Percentiles rank a stretch among this genome's conserved stretches.
Conservation (phyloP, 2,888 invertebrate species). For the Isotomurus palustris region DNA sequence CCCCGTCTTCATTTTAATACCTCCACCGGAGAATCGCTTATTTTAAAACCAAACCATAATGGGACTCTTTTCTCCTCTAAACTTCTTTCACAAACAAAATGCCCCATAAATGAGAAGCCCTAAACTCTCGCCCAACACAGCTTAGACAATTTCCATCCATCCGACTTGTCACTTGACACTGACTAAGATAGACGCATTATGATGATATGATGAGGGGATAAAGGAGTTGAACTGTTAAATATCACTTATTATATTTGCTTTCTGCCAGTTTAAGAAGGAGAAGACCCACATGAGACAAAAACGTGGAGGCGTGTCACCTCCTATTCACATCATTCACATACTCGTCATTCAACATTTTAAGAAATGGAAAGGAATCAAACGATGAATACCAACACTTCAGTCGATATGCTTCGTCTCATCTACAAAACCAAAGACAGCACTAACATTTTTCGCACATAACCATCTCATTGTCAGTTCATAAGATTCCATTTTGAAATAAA, state of each 20-base stretch:
- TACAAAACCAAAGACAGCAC: slow-evolving; percentile 2
- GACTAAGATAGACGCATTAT: too few species aligned
- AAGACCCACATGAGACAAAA: slow-evolving; percentile 31
- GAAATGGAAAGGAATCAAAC: too few species aligned
- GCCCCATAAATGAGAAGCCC: too few species aligned
- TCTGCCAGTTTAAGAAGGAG: too few species aligned
- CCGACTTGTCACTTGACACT: too few species aligned
- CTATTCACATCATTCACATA: slow-evolving; percentile 25
- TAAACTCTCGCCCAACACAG: too few species aligned
- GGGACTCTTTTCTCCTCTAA: slow-evolving; percentile 6
- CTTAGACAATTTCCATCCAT: too few species aligned
- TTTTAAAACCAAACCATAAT: slow-evolving; percentile 16
- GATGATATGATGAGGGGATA: too few species aligned
- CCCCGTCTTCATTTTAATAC: not conserved
- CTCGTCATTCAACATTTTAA: too few species aligned
- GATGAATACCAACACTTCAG: not conserved
- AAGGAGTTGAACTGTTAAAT: too few species aligned
- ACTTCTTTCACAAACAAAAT: not conserved
- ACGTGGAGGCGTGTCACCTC: slow-evolving; percentile 36
- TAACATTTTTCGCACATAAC: slow-evolving; percentile 30
- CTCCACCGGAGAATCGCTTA: slow-evolving; percentile 8
- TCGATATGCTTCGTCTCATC: not conserved
- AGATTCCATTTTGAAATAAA: slow-evolving; percentile 6
- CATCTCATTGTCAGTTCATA: slow-evolving; percentile 25
- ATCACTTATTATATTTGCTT: too few species aligned